Evolutionary conservation across 2,888 invertebrate genomes (phyloP), one percentile per base, ranked within the genome.

Genomic region (Melolontha melolontha): DNA sequence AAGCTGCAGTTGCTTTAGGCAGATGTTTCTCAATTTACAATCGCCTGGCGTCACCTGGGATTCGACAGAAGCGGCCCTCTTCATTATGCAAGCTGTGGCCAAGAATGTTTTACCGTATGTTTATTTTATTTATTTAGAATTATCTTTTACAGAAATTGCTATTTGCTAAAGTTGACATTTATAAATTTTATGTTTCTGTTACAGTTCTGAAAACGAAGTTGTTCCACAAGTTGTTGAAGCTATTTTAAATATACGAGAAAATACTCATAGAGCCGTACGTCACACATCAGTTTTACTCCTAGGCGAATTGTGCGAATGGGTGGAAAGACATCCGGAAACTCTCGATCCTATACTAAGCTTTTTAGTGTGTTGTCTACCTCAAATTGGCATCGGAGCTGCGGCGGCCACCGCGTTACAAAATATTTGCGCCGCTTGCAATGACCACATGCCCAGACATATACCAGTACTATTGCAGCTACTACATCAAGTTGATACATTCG

Each of bases 231-330:
- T 98, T 29, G 92, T 98, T 10, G 93, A 95, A 80, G 95, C 96
- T 11, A 94, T 98, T 70, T 84, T 97, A 42, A 90, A 90, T 72
- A 89, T 97, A 79, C 95, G 96, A 0, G 90, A 90, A 74, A 85
- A 86, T 69, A 89, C 90, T 29, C 98, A 98, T 81, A 87, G 94
- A 34, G 95, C 95, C 0, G 95, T 98, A 0, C 88, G 94, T 66
- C 91, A 93, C 80, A 97, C 97, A 0, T 95, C 96, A 75, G 90
- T 96, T 67, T 86, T 92, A 74, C 85, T 97, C 55, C 85, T 97
- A 51, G 97, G 96, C 0, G 96, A 97, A 84, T 86, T 97, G 42
- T 92, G 94, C 80, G 98, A 98, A 81, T 98, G 98, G 98, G 92
- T 98, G 64, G 93, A 96, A 78, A 88, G 89, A 75, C 96, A 97